A percentile compares a stretch with the other conserved stretches of the same genome.
Conservation (phyloP, 2,888 invertebrate species). For the Microplitis manilae region DNA sequence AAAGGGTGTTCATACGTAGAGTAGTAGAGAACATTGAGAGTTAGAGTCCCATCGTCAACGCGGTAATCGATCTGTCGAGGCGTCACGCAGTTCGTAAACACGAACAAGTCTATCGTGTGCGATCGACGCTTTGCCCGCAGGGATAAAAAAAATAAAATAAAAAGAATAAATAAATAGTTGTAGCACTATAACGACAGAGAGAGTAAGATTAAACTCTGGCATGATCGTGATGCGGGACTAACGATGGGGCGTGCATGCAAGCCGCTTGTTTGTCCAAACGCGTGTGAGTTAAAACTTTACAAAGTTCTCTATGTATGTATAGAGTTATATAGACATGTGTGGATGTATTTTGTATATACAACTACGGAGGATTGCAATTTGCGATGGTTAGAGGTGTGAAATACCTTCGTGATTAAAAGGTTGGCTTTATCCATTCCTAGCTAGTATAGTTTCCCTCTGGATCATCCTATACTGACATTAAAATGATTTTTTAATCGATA, state of each 20-base stretch:
- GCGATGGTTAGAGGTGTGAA: slow-evolving; percentile 52
- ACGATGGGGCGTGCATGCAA: slow-evolving; percentile 41
- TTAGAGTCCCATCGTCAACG: slow-evolving; percentile 15
- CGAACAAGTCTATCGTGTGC: slow-evolving; percentile 40
- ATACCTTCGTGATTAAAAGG: slow-evolving; percentile 46
- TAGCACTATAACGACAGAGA: slow-evolving; percentile 10
- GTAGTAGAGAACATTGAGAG: background rate
- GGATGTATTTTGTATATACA: background rate
- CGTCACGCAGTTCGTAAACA: slow-evolving; percentile 44
- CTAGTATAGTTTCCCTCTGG: background rate
- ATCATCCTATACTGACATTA: background rate
- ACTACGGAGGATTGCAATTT: slow-evolving; percentile 48
- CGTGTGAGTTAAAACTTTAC: slow-evolving; percentile 31
- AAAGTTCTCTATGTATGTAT: slow-evolving; percentile 6
- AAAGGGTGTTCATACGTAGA: slow-evolving; percentile 28
- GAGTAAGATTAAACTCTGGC: slow-evolving; percentile 16
- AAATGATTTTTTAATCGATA: background rate
- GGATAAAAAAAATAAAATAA: slow-evolving; percentile 29
- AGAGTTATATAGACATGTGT: slow-evolving; percentile 3
- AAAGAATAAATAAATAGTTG: slow-evolving; percentile 39
- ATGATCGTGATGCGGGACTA: slow-evolving; percentile 37
- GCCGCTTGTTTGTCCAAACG: slow-evolving; percentile 36
- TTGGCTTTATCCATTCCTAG: background rate
- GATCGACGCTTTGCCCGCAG: slow-evolving; percentile 32
- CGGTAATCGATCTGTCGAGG: slow-evolving; percentile 44